phyloP scores from a whole-genome alignment of 2,113 vertebrate genomes.

The Thunnus maccoyii region DNA sequence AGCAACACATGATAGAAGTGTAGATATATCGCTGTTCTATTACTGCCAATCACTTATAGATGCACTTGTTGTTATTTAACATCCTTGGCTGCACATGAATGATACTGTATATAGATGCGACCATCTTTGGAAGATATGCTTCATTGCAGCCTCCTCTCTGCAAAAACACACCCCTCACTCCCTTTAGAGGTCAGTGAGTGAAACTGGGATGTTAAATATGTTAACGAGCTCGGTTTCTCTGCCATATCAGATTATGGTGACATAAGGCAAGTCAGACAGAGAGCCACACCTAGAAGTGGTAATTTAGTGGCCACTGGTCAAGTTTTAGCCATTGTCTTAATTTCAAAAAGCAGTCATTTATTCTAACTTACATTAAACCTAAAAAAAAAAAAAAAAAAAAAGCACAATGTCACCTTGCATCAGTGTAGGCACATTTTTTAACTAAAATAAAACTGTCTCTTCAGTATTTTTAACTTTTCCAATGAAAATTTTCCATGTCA shows the following conservation, averaged over 20 bases:
- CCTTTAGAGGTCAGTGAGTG: conserved; percentile 5
- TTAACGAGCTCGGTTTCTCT: conserved; percentile 29
- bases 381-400: no score
- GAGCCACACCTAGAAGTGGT: conserved; percentile 18
- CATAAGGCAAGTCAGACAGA: not conserved
- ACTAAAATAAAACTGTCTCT: no score
- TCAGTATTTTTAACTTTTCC: not conserved
- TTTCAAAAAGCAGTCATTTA: not conserved
- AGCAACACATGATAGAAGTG: not conserved
- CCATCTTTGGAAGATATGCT: not conserved
- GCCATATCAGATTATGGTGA: not conserved
- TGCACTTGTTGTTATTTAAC: not conserved
- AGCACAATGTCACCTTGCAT: no score
- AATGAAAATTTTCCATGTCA: not conserved
- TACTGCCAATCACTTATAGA: not conserved
- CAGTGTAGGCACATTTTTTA: no score
- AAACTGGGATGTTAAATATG: conserved; percentile 42
- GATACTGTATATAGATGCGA: not conserved
- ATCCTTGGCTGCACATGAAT: not conserved
- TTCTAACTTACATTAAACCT: not conserved
- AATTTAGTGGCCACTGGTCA: not conserved
- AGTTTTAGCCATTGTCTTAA: not conserved
- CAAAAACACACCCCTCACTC: not conserved
- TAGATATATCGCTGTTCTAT: not conserved
- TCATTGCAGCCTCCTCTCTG: not conserved